Percentiles rank a stretch among this genome's conserved stretches.
Conservation (phyloP, 2,113 vertebrate species). For the Perognathus longimembris region DNA sequence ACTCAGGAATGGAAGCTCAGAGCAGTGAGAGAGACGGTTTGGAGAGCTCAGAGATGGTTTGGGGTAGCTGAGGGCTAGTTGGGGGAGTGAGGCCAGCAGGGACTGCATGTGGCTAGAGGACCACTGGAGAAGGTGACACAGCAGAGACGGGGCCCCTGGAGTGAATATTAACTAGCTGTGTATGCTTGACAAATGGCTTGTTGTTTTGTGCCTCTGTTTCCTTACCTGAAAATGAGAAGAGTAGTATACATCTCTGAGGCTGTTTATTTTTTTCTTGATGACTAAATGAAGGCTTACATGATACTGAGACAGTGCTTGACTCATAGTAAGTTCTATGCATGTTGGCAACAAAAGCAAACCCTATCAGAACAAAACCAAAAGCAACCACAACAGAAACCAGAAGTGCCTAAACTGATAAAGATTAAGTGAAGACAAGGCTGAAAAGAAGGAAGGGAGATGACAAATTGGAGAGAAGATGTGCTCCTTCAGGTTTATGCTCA, state of each 20-base stretch:
- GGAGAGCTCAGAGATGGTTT: constrained; percentile 1
- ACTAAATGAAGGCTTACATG: constrained; percentile 11
- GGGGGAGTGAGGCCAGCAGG: background rate
- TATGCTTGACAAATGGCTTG: background rate
- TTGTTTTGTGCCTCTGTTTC: background rate
- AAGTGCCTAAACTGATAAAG: background rate
- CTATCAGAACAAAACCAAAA: constrained; percentile 26
- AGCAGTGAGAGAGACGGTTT: background rate
- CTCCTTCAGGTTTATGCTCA: background rate
- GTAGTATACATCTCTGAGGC: background rate
- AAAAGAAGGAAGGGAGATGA: background rate
- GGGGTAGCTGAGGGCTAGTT: background rate
- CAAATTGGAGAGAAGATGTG: background rate
- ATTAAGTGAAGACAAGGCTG: background rate
- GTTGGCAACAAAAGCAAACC: constrained; percentile 14
- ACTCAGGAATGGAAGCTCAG: background rate
- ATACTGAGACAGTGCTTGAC: constrained; percentile 1
- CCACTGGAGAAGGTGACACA: background rate
- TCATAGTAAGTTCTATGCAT: constrained; percentile 6
- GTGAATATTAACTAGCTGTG: background rate
- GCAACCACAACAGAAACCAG: background rate
- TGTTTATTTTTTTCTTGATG: background rate
- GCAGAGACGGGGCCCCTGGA: background rate
- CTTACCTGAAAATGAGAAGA: constrained; percentile 42
- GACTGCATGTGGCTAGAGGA: background rate